Evolutionary conservation across 53 echinoderm and acorn worm genomes (phyloP).

Genomic region (Holothuria leucospilota): DNA sequence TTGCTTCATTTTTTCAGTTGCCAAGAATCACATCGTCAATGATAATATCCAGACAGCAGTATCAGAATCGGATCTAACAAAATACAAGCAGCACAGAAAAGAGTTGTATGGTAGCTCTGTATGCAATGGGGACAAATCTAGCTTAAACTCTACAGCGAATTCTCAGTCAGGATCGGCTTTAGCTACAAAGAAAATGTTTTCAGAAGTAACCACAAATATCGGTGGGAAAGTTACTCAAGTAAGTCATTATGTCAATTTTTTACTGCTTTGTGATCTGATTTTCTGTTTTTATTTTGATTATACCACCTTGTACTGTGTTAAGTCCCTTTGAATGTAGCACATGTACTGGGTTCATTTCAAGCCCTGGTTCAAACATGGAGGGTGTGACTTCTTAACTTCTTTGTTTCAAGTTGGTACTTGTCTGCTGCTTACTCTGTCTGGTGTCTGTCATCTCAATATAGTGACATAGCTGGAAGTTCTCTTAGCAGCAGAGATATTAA

Average conservation of each 20-base stretch:
- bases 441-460: no score
- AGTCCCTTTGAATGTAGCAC: no score
- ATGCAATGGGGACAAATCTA: slow-evolving; percentile 23
- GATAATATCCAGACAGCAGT: slow-evolving; percentile 63
- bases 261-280: neutral
- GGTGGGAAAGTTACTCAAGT: slow-evolving; percentile 77
- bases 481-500: no score
- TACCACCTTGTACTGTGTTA: no score
- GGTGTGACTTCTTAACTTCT: no score
- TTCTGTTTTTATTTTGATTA: no score
- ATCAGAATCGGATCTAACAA: slow-evolving; percentile 83
- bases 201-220: slow-evolving; percentile 51
- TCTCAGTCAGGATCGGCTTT: neutral
- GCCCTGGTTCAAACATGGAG: no score
- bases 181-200: slow-evolving; percentile 41
- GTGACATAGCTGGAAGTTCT: no score
- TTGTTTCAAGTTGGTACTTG: no score
- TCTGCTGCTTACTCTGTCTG: no score
- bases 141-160: slow-evolving; percentile 33
- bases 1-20: neutral
- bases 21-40: slow-evolving; percentile 21
- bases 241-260: slow-evolving; percentile 16
- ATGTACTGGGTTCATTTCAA: no score
- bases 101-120: slow-evolving; percentile 16
- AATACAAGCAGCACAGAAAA: slow-evolving; percentile 53